Evolutionary conservation across 2,888 invertebrate genomes (phyloP).

Genomic region (Drosophila infuscata): DNA sequence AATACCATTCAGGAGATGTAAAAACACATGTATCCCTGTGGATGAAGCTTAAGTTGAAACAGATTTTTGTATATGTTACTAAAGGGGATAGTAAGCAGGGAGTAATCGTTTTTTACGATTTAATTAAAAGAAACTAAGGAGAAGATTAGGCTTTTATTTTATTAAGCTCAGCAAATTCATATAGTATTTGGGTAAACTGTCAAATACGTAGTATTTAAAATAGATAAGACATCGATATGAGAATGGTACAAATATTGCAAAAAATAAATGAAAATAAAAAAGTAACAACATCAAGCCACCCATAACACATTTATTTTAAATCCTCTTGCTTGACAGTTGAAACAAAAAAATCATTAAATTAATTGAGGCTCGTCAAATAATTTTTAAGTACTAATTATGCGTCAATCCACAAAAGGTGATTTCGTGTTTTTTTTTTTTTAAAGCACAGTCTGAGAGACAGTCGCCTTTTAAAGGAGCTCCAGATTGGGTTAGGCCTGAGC

Average conservation of each 20-base stretch:
- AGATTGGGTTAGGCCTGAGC: constrained; percentile 26
- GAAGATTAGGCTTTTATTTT: neutral
- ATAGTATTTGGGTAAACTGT: neutral
- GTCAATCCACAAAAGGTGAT: constrained; percentile 58
- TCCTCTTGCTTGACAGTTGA: constrained; percentile 33
- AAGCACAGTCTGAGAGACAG: constrained; percentile 15
- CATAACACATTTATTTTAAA: constrained; percentile 15
- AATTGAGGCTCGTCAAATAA: constrained; percentile 78
- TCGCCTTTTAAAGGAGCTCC: constrained; percentile 13
- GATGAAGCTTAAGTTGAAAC: constrained; percentile 11
- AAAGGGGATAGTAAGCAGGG: neutral
- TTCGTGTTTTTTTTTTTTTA: constrained; percentile 26
- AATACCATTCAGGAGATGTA: constrained; percentile 23
- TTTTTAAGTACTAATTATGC: constrained; percentile 75
- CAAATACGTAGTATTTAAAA: neutral
- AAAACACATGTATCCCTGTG: constrained; percentile 25
- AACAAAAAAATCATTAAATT: constrained; percentile 62
- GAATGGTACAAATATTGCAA: neutral
- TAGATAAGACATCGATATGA: neutral
- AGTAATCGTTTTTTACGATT: constrained; percentile 11
- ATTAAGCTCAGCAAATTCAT: neutral
- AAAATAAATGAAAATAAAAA: neutral
- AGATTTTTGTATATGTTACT: constrained; percentile 12
- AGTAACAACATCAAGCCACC: neutral
- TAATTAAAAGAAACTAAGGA: constrained; percentile 2